Base-by-base conservation (phyloP, 2,888 invertebrate genomes). In the Villa cingulata region DNA sequence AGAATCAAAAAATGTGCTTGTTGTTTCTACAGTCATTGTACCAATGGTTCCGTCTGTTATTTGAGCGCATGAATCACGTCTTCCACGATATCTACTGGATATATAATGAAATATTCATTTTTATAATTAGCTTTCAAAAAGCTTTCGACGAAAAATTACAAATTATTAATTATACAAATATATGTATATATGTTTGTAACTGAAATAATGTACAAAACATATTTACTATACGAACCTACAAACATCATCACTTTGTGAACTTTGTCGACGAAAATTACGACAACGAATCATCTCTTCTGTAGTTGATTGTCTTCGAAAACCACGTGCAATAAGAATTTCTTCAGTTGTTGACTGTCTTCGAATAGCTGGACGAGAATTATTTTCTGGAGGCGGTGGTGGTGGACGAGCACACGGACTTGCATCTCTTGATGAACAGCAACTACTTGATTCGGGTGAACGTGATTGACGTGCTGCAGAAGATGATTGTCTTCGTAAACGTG, bases 221-320 rank as follows among this genome's bases (percentile, higher is more conserved):
- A 42, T 48, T 45, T 6, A 15, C 2, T 7, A 10, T 18, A 56
- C 59, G 53, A 74, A 80, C 57, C 80, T 73, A 56, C 76, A 78
- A 14, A 78, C 77, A 60, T 88, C 88, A 59, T 90, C 90, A 59
- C 88, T 88, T 65, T 90, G 90, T 1, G 88, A 89, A 60, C 86
- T 86, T 65, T 88, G 87, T 17, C 90, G 76, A n/a, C 90, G 76
- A 63, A 90, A 91, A 65, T 91, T 91, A 32, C 90, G 75, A 62
- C 90, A 90, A 12, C 90, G 76, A 51, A 90, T 90, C 86, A 90
- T 90, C 68, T 91, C 91, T 62, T 91, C 90, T 0, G 89, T 90
- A 10, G 91, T 91, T 4, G 87, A 87, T 62, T 91, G 90, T 15
- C 90, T 75, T 1, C 91, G 77, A 65, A 91, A 91, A 3, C 91